phyloP scores from a whole-genome alignment of 2,113 vertebrate genomes.

The Rousettus leschenaultii region DNA sequence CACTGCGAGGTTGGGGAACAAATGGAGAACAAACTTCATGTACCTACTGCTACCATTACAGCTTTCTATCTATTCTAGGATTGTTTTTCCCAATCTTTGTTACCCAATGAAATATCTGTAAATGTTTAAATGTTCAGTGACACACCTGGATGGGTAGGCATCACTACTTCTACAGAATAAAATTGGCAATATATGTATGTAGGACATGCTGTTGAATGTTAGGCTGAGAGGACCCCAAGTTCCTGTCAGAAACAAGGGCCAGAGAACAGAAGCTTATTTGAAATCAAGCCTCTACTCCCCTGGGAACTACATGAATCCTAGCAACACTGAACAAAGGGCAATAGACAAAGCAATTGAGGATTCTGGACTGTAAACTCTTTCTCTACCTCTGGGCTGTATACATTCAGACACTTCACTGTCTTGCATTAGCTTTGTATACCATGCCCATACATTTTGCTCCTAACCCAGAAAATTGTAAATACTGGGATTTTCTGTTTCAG shows the following conservation, averaged over 20 bases:
- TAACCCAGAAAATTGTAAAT: constrained; percentile 17
- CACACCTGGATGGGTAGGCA: neutral
- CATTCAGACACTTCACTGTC: neutral
- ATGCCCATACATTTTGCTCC: neutral
- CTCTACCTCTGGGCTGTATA: constrained; percentile 35
- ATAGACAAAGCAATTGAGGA: constrained; percentile 50
- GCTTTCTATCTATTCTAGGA: constrained; percentile 28
- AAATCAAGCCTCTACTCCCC: constrained; percentile 63
- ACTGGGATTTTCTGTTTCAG: constrained; percentile 3
- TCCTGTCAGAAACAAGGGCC: constrained; percentile 58
- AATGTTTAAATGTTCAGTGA: constrained; percentile 16
- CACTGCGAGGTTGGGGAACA: constrained; percentile 29
- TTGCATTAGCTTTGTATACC: neutral
- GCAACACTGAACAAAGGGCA: constrained; percentile 70
- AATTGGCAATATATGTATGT: constrained; percentile 4
- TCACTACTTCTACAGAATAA: constrained; percentile 36
- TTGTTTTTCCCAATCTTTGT: neutral
- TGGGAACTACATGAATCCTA: constrained; percentile 65
- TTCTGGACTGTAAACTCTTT: constrained; percentile 49
- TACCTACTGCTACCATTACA: constrained; percentile 3
- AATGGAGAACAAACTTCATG: constrained; percentile 38
- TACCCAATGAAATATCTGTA: neutral
- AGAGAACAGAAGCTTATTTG: constrained; percentile 69
- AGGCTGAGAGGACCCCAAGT: constrained; percentile 36
- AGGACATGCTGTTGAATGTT: constrained; percentile 35